phyloP scores from a whole-genome alignment of 2,113 vertebrate species.

The Odocoileus hemionus region DNA sequence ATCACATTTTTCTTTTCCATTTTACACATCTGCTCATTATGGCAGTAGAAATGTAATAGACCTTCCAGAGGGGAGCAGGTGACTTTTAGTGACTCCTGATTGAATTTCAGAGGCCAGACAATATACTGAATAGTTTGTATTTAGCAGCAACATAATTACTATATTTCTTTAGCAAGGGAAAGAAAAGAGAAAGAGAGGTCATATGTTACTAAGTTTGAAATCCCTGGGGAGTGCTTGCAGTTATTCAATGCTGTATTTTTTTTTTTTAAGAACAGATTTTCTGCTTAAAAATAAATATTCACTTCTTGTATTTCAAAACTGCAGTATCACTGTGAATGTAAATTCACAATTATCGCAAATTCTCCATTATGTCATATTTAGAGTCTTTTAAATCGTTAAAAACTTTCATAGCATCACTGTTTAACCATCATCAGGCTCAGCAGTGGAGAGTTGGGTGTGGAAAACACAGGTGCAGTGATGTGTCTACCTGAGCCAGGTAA shows the following conservation, averaged over 20 bases:
- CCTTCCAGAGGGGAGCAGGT: constrained; percentile 24
- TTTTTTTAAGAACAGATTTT: neutral
- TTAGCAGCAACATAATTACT: neutral
- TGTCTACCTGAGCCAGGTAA: neutral
- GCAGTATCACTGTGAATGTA: neutral
- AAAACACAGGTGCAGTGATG: fast-evolving
- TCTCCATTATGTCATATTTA: neutral
- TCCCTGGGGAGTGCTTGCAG: neutral
- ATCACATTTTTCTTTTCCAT: neutral
- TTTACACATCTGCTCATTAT: neutral
- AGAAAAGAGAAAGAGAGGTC: neutral
- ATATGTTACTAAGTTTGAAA: neutral
- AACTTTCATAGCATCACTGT: neutral
- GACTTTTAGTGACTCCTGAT: neutral
- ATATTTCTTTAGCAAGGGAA: neutral
- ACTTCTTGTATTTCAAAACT: neutral
- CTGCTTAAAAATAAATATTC: neutral
- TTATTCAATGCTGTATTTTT: neutral
- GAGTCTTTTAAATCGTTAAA: neutral
- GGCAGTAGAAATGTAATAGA: neutral
- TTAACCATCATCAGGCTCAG: fast-evolving
- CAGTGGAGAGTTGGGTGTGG: fast-evolving
- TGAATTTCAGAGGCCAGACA: neutral
- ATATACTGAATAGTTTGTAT: neutral
- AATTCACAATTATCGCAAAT: neutral